These are phyloP conservation scores for Clunio marinus DNA, from an alignment of 2,888 invertebrate genomes.

Conservation along the genomic window DNA sequence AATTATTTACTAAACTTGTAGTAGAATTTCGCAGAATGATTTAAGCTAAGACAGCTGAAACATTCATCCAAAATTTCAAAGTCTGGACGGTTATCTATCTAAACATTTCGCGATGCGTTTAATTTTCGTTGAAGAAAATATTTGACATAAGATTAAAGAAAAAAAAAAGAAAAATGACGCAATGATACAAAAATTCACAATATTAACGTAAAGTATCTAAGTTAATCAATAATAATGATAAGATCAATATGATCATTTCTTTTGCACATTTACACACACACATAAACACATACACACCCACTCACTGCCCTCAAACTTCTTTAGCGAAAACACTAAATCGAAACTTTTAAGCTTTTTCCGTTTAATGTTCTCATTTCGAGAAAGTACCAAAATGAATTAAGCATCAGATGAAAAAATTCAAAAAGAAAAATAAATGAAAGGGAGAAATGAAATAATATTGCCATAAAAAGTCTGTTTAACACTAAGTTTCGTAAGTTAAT, in stretches of 20 bases:
- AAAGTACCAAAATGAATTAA: neutral
- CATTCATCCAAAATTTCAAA: conserved; percentile 6
- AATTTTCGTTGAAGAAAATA: too few relatives aligned
- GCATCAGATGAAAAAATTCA: neutral
- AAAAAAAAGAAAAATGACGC: too few relatives aligned
- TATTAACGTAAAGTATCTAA: too few relatives aligned
- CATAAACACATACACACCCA: neutral
- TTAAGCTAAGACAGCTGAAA: neutral
- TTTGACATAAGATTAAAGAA: too few relatives aligned
- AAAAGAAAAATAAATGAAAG: conserved; percentile 2
- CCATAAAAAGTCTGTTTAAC: conserved; percentile 37
- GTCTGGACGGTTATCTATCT: too few relatives aligned
- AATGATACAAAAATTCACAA: too few relatives aligned
- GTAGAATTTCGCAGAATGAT: neutral
- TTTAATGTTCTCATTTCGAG: neutral
- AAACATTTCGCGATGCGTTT: too few relatives aligned
- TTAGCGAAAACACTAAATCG: too few relatives aligned
- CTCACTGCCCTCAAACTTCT: conserved; percentile 16
- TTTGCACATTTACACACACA: neutral
- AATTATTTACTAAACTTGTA: conserved; percentile 2
- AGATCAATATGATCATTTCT: too few relatives aligned
- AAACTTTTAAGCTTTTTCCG: too few relatives aligned
- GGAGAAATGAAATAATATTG: conserved; percentile 28
- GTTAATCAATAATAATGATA: too few relatives aligned
- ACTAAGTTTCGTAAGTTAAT: conserved; percentile 30